Evolutionary conservation across 1,140 invertebrate genomes (phyloP).

Genomic region (Lepidurus couesii): DNA sequence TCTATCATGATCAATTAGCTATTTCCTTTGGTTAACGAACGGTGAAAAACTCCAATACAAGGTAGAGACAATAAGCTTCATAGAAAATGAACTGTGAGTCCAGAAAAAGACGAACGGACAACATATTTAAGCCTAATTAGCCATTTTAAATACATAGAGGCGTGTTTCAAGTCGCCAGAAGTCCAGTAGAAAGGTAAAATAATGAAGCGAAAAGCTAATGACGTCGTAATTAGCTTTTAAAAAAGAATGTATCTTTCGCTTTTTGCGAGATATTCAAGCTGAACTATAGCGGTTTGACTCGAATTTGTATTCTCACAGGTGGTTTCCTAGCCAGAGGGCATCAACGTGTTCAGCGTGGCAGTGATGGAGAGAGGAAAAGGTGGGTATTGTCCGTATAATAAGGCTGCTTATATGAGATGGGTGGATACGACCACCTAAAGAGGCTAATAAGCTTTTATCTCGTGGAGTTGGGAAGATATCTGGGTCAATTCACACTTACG

Average conservation of each 20-base stretch:
- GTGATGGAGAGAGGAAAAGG: slow-evolving; percentile 2
- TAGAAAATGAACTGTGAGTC: neutral
- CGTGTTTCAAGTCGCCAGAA: too few species aligned
- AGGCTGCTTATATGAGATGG: neutral
- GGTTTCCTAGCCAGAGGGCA: neutral
- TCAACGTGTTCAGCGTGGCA: neutral
- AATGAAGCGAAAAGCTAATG: too few species aligned
- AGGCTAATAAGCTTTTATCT: neutral
- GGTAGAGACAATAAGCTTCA: neutral
- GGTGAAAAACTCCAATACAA: neutral
- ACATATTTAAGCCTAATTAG: too few species aligned
- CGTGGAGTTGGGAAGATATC: neutral
- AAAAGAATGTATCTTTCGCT: too few species aligned
- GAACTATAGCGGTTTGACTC: neutral
- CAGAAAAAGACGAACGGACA: too few species aligned
- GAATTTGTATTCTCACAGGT: slow-evolving; percentile 1
- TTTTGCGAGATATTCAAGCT: neutral
- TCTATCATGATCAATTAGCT: slow-evolving; percentile 1
- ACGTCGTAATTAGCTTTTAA: too few species aligned
- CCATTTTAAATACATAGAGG: too few species aligned
- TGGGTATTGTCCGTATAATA: neutral
- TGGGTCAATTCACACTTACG: neutral
- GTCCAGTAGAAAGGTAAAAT: too few species aligned
- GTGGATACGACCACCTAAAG: neutral
- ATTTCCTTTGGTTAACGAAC: neutral